Evolutionary conservation across 2,888 invertebrate species (phyloP).

Genomic region (Oscheius myriophilus): DNA sequence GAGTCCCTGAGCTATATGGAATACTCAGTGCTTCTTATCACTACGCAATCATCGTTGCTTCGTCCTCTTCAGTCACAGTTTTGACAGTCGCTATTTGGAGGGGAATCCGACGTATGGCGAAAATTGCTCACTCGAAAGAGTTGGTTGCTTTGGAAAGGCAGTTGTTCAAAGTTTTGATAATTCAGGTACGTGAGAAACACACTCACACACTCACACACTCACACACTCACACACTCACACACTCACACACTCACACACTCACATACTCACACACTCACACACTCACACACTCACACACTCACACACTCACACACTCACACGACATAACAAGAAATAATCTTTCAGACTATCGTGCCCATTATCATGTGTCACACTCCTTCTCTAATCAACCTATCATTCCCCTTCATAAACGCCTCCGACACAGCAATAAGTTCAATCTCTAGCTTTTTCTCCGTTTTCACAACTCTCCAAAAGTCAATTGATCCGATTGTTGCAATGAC

Average conservation of each 20-base stretch:
- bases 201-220: neutral
- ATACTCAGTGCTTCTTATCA: conserved; percentile 10
- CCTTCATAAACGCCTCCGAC: conserved; percentile 1
- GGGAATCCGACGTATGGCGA: neutral
- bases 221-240: neutral
- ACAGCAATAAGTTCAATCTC: conserved; percentile 3
- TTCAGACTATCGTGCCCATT: conserved; percentile 9
- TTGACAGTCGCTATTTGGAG: conserved; percentile 12
- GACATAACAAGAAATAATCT: neutral
- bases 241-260: neutral
- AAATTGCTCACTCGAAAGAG: neutral
- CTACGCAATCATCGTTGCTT: conserved; percentile 10
- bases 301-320: neutral
- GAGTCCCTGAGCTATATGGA: conserved; percentile 2
- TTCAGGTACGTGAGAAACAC: neutral
- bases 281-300: too few relatives aligned
- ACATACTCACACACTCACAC: neutral
- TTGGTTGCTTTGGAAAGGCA: conserved; percentile 7
- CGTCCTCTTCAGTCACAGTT: neutral
- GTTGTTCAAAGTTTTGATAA: neutral
- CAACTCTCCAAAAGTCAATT: conserved; percentile 17
- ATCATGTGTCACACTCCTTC: conserved; percentile 15
- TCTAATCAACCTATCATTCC: conserved; percentile 13
- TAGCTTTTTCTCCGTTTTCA: conserved; percentile 13
- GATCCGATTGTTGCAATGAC: conserved; percentile 10